A percentile compares a stretch with the other conserved stretches of the same genome.
Evolutionary conservation across 2,113 vertebrate species (phyloP).

Genomic region (Nicator chloris): DNA sequence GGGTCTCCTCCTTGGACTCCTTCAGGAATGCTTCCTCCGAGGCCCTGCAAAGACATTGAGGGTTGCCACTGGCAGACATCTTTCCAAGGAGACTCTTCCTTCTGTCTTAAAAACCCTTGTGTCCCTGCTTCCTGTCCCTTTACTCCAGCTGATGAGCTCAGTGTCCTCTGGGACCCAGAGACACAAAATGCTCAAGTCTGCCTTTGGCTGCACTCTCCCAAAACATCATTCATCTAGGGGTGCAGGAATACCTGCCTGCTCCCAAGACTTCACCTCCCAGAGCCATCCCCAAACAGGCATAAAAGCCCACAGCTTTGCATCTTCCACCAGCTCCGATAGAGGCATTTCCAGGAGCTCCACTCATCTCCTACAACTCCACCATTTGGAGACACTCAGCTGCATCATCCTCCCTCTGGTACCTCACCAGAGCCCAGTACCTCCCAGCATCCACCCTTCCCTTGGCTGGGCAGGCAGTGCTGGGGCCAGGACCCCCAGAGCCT

Average conservation of each 20-base stretch:
- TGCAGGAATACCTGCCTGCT: background rate
- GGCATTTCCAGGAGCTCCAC: background rate
- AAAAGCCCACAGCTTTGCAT: background rate
- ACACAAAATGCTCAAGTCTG: background rate
- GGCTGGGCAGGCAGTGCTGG: background rate
- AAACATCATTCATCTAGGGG: background rate
- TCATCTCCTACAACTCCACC: background rate
- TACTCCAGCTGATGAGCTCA: background rate
- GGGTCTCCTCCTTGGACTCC: slow-evolving; percentile 86
- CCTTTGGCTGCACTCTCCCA: background rate
- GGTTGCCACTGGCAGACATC: background rate
- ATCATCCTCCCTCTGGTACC: background rate
- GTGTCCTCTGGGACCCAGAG: background rate
- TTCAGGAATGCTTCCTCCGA: slow-evolving; percentile 94
- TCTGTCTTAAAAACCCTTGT: background rate
- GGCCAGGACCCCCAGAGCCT: background rate
- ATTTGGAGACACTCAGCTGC: background rate
- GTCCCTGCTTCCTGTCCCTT: background rate
- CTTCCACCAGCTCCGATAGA: background rate
- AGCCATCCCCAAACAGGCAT: background rate
- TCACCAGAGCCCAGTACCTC: background rate
- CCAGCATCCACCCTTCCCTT: background rate
- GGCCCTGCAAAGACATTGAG: slow-evolving; percentile 71
- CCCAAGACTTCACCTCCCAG: background rate
- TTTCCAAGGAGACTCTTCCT: background rate